Conservation (phyloP, 2,888 invertebrate species). For the Limnephilus auricula region DNA sequence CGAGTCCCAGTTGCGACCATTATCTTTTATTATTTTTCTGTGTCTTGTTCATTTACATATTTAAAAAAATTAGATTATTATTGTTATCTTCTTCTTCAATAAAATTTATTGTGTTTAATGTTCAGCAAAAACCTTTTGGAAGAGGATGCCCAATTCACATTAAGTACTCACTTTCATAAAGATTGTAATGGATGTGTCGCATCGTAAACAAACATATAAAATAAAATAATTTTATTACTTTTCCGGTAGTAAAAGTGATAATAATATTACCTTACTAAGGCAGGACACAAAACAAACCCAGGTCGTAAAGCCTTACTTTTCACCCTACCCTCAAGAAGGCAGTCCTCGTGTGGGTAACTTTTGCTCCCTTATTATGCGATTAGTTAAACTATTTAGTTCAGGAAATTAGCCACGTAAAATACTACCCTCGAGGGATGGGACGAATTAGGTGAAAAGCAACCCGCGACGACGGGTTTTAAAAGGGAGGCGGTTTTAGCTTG, state of each 20-base stretch:
- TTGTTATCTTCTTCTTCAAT: too few relatives aligned
- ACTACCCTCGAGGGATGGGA: not conserved
- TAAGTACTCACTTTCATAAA: not conserved
- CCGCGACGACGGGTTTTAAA: not conserved
- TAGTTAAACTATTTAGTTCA: not conserved
- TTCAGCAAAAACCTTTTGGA: too few relatives aligned
- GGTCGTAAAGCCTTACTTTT: not conserved
- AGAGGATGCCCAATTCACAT: not conserved
- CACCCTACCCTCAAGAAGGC: not conserved
- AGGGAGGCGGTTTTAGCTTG: not conserved
- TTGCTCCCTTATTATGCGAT: not conserved
- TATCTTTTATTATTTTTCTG: too few relatives aligned
- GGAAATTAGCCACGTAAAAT: conserved; percentile 15
- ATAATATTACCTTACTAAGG: not conserved
- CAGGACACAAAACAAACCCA: not conserved
- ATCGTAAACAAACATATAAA: not conserved
- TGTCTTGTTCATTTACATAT: too few relatives aligned
- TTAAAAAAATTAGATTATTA: too few relatives aligned
- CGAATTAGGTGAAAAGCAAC: not conserved
- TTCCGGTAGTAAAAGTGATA: not conserved
- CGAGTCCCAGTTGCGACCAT: too few relatives aligned
- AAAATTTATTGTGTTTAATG: too few relatives aligned
- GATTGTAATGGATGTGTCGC: not conserved
- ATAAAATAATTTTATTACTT: not conserved
- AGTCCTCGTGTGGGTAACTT: not conserved